Percentiles rank a stretch among this genome's conserved stretches.
phyloP scores from a whole-genome alignment of 2,797 vertebrate genomes.

The Euphonia xanthogaster region DNA sequence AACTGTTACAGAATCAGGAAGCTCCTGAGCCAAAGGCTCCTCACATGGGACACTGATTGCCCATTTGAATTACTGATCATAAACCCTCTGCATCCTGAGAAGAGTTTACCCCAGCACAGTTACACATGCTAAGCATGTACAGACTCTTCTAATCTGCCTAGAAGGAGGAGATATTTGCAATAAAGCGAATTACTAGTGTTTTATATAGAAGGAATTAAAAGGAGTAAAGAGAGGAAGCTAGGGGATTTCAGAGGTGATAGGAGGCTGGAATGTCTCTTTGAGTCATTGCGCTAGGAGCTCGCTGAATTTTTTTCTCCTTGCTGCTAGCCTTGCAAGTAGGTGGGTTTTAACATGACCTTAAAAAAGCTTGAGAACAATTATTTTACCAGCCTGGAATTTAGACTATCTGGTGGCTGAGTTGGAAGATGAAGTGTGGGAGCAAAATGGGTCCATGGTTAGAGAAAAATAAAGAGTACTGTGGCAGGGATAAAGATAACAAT shows the following conservation, averaged over 20 bases:
- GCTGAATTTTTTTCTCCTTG: background rate
- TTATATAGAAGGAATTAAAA: background rate
- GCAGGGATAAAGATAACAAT: background rate
- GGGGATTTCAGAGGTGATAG: background rate
- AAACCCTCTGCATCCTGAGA: background rate
- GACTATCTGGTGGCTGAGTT: background rate
- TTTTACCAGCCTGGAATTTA: background rate
- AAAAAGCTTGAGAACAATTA: background rate
- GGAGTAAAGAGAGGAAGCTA: background rate
- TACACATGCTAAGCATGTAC: background rate
- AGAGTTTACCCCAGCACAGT: background rate
- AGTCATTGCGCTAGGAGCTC: background rate
- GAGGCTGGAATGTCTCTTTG: background rate
- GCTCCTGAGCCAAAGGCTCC: background rate
- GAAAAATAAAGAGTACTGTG: background rate
- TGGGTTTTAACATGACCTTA: background rate
- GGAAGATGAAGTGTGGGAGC: background rate
- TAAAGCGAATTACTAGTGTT: background rate
- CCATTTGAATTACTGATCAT: background rate
- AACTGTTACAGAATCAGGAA: background rate
- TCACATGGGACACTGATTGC: background rate
- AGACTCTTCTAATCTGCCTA: background rate
- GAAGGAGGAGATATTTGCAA: background rate
- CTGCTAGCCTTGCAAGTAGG: background rate
- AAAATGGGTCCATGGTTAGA: background rate